phyloP scores from a whole-genome alignment of 2,888 invertebrate species.

The Pseudococcus jackbeardsleyi region DNA sequence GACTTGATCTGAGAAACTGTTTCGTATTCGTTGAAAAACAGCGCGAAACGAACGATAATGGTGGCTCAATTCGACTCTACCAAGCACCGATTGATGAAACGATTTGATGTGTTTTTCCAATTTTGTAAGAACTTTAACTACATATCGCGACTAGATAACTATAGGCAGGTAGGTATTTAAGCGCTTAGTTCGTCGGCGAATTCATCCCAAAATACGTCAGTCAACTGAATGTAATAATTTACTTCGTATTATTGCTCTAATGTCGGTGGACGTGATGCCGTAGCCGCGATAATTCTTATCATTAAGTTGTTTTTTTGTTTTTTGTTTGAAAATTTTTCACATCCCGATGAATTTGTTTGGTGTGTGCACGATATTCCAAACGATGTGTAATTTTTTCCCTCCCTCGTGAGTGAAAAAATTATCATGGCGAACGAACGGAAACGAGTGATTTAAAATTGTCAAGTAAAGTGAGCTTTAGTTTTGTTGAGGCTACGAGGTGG shows the following conservation, averaged over 20 bases:
- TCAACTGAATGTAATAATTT: background rate
- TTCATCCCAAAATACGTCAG: background rate
- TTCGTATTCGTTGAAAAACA: too few species aligned
- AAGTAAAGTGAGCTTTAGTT: background rate
- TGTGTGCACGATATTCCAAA: background rate
- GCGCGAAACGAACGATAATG: too few species aligned
- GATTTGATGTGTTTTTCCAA: too few species aligned
- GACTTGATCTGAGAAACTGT: too few species aligned
- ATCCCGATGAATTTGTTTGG: background rate
- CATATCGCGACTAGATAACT: too few species aligned
- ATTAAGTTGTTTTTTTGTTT: slow-evolving; percentile 17
- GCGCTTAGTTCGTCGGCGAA: background rate
- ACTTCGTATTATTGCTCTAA: background rate
- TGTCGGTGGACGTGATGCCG: background rate
- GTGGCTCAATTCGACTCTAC: too few species aligned
- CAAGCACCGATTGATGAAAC: too few species aligned
- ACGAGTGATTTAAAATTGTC: background rate
- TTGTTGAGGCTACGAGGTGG: background rate
- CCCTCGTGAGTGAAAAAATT: background rate
- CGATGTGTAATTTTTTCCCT: background rate
- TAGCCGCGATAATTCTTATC: background rate
- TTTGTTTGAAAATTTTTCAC: slow-evolving; percentile 1
- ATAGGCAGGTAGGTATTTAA: too few species aligned
- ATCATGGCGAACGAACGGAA: background rate
- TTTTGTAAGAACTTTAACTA: too few species aligned